Evolutionary conservation across 2,113 vertebrate species (phyloP).

Genomic region (Perca fluviatilis): DNA sequence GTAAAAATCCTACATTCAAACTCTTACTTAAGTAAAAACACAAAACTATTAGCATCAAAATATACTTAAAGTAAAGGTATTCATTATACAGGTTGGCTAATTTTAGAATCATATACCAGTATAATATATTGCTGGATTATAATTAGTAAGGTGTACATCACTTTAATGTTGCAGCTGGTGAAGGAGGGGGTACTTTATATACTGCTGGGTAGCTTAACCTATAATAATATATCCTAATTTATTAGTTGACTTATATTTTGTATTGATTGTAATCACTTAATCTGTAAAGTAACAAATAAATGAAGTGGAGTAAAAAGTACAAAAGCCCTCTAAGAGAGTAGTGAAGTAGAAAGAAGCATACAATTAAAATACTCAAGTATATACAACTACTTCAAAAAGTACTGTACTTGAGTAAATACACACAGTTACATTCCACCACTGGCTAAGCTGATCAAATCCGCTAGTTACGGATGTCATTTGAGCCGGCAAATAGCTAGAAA

Average conservation of each 20-base stretch:
- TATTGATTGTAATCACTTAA: not conserved
- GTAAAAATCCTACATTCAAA: not conserved
- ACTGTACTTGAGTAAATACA: not conserved
- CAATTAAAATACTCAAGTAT: not conserved
- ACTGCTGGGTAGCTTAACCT: not conserved
- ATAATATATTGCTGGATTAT: not conserved
- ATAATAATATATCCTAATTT: not conserved
- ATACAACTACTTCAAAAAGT: not conserved
- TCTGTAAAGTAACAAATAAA: conserved; percentile 1
- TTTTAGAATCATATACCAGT: not conserved
- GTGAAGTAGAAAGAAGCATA: not conserved
- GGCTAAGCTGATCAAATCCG: not conserved
- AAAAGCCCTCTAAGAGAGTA: not conserved
- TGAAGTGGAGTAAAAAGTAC: not conserved
- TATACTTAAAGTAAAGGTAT: not conserved
- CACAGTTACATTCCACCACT: not conserved
- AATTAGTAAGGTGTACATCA: not conserved
- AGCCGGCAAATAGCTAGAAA: not conserved
- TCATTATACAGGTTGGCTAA: not conserved
- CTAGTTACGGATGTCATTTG: not conserved
- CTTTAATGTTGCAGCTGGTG: not conserved
- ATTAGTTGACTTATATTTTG: not conserved
- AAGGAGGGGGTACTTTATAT: not conserved
- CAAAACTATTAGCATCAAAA: not conserved
- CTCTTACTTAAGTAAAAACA: not conserved